These are phyloP conservation scores for Athrips mouffetella DNA, from an alignment of 2,888 invertebrate species.

Conservation along the genomic window DNA sequence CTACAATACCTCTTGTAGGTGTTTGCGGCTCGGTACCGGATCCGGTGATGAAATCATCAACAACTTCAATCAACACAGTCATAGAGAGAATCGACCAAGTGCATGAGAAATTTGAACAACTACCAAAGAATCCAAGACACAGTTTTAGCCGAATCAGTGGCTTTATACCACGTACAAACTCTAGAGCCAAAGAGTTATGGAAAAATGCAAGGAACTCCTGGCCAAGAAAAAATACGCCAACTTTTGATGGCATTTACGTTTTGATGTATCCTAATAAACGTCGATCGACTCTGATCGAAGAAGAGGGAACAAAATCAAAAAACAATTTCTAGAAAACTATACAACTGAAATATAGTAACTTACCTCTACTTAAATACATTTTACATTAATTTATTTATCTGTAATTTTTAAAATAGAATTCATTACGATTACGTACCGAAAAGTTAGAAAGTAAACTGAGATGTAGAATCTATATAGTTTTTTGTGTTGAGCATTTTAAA, in stretches of 20 bases:
- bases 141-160: background rate
- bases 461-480: background rate
- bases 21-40: constrained; percentile 1
- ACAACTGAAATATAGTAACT: background rate
- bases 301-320: background rate
- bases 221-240: background rate
- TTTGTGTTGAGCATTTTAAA: background rate
- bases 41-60: background rate
- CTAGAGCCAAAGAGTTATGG: constrained; percentile 7
- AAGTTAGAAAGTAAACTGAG: background rate
- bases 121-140: background rate
- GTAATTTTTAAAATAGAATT: too few species aligned
- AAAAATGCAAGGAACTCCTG: constrained; percentile 7
- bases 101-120: background rate
- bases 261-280: constrained; percentile 8
- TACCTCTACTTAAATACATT: background rate
- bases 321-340: background rate
- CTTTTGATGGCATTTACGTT: constrained; percentile 7
- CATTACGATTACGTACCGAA: background rate
- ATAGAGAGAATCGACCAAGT: background rate
- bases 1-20: constrained; percentile 7
- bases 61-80: background rate
- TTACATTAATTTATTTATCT: too few species aligned
- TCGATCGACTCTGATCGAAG: background rate
- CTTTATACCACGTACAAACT: background rate